phyloP scores from a whole-genome alignment of 2,888 invertebrate genomes.

The Tenthredo distinguenda region DNA sequence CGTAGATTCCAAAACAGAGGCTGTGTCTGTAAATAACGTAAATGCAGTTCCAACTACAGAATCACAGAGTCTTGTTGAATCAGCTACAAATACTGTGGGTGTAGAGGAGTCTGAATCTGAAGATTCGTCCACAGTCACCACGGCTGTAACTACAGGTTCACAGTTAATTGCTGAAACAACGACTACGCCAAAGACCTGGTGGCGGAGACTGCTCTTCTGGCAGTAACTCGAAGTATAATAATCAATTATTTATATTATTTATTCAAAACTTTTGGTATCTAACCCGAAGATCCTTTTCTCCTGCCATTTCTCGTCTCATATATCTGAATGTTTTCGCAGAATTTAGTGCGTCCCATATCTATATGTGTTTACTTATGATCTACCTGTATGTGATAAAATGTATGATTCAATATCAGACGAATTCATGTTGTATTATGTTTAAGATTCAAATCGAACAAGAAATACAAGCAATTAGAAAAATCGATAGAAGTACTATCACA shows the following conservation, averaged over 20 bases:
- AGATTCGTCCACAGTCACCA: background rate
- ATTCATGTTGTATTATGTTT: background rate
- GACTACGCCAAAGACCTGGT: slow-evolving; percentile 11
- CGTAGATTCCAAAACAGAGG: background rate
- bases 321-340: background rate
- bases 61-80: background rate
- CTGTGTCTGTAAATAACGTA: background rate
- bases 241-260: background rate
- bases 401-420: background rate
- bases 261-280: too few species aligned
- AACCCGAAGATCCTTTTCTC: too few species aligned
- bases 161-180: background rate
- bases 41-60: slow-evolving; percentile 8
- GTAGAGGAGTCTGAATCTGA: background rate
- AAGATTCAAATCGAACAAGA: background rate
- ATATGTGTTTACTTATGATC: background rate
- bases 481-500: background rate
- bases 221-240: background rate
- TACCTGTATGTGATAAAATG: background rate
- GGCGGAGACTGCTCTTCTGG: slow-evolving; percentile 23
- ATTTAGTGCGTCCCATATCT: background rate
- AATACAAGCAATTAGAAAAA: background rate
- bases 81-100: background rate
- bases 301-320: too few species aligned
- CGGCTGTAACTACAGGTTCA: background rate